Percentiles rank a stretch among this genome's conserved stretches.
Conservation (phyloP, 2,113 vertebrate genomes). For the Protomyctophum bolini region DNA sequence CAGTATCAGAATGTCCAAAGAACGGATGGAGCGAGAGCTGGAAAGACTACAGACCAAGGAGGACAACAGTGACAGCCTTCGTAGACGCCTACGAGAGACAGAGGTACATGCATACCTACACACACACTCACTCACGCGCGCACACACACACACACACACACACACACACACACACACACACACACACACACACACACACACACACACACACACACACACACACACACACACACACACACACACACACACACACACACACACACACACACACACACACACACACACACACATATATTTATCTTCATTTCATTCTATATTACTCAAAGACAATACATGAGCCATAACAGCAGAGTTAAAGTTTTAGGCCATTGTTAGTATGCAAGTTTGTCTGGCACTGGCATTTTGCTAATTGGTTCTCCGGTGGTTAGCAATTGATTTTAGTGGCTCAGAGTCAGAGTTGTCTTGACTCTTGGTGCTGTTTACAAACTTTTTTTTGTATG, state of each 20-base stretch:
- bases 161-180: constrained; percentile 11
- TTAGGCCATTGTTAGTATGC: not conserved
- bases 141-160: not conserved
- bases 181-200: not conserved
- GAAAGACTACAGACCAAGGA: constrained; percentile 92
- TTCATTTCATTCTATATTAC: no score
- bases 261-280: no score
- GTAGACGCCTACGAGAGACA: constrained; percentile 89
- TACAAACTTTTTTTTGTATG: not conserved
- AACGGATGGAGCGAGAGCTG: constrained; percentile 91
- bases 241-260: no score
- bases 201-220: no score
- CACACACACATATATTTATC: no score
- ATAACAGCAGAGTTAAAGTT: no score
- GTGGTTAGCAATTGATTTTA: not conserved
- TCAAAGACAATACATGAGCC: no score
- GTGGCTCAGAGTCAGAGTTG: not conserved
- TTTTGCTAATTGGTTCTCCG: constrained; percentile 7
- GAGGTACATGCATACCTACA: constrained; percentile 78
- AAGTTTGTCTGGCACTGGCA: constrained; percentile 7
- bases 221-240: no score
- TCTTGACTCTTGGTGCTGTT: not conserved
- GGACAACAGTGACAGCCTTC: constrained; percentile 94
- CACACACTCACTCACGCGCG: no score
- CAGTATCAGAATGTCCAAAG: constrained; percentile 91